Evolutionary conservation across 2,888 invertebrate species (phyloP).

Genomic region (Stenodera caucasica): DNA sequence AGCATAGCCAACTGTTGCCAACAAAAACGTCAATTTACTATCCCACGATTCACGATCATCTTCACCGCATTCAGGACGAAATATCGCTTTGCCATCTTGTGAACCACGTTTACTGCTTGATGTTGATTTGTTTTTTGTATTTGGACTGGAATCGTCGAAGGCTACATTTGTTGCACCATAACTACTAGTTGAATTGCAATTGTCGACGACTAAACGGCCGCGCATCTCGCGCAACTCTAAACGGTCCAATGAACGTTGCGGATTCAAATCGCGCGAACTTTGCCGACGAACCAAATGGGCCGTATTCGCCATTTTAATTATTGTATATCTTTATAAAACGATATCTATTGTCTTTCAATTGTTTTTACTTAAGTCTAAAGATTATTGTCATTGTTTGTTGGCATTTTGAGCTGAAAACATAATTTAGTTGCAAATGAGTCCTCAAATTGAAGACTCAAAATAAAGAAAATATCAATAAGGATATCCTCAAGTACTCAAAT

Average conservation of each 20-base stretch:
- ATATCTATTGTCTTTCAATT: background rate
- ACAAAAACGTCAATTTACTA: conserved; percentile 85
- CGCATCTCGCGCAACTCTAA: conserved; percentile 85
- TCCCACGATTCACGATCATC: conserved; percentile 91
- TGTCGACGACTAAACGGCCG: conserved; percentile 77
- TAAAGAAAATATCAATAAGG: too few relatives aligned
- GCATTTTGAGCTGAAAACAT: conserved; percentile 35
- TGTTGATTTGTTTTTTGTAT: conserved; percentile 54
- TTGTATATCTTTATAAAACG: background rate
- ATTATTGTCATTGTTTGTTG: conserved; percentile 34
- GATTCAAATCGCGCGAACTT: conserved; percentile 80
- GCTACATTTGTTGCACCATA: conserved; percentile 89
- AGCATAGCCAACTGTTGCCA: conserved; percentile 89
- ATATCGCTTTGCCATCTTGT: conserved; percentile 62
- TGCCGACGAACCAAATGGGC: conserved; percentile 86
- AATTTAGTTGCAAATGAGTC: too few relatives aligned
- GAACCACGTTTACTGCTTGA: conserved; percentile 65
- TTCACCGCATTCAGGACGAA: conserved; percentile 57
- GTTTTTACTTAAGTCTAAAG: conserved; percentile 26
- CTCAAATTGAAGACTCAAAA: too few relatives aligned
- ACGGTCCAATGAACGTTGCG: conserved; percentile 78
- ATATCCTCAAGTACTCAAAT: too few relatives aligned
- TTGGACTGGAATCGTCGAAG: conserved; percentile 68
- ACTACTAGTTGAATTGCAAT: conserved; percentile 62
- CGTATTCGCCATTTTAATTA: conserved; percentile 77